Percentiles rank a stretch among this genome's conserved stretches.
These are phyloP conservation scores for Atrichornis clamosus DNA, from an alignment of 2,113 vertebrate species.

Conservation along the genomic window DNA sequence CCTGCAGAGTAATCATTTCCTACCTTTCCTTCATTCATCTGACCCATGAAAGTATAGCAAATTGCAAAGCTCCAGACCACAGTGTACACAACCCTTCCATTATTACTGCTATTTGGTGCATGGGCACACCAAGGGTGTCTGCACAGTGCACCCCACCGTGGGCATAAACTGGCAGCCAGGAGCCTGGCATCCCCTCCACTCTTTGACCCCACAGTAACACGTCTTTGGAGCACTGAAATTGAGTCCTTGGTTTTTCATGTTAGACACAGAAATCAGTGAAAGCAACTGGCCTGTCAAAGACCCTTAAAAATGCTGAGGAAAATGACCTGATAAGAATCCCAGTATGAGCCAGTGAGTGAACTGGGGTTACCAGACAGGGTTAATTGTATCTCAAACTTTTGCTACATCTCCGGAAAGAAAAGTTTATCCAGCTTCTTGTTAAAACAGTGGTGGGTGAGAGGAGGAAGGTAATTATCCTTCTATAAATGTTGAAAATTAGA, in stretches of 20 bases:
- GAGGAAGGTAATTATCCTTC: conserved; percentile 45
- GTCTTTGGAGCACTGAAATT: not conserved
- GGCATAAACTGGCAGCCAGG: not conserved
- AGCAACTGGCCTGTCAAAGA: not conserved
- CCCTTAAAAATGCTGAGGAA: not conserved
- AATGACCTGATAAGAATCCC: not conserved
- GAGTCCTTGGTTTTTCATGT: not conserved
- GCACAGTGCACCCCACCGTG: not conserved
- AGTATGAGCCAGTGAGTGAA: not conserved
- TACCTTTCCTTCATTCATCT: not conserved
- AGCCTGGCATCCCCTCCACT: not conserved
- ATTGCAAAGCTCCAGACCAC: not conserved
- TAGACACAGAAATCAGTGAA: not conserved
- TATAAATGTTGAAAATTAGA: conserved; percentile 58
- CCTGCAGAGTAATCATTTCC: not conserved
- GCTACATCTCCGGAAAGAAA: not conserved
- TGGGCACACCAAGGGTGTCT: not conserved
- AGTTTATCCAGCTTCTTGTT: conserved; percentile 11
- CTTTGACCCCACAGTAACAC: not conserved
- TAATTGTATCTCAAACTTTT: not conserved
- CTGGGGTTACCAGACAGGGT: not conserved
- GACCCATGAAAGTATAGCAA: not conserved
- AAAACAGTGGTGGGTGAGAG: not conserved
- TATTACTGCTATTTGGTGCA: not conserved
- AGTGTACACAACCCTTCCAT: not conserved